phyloP scores from a whole-genome alignment of 2,888 invertebrate genomes.

The Oscheius myriophilus region DNA sequence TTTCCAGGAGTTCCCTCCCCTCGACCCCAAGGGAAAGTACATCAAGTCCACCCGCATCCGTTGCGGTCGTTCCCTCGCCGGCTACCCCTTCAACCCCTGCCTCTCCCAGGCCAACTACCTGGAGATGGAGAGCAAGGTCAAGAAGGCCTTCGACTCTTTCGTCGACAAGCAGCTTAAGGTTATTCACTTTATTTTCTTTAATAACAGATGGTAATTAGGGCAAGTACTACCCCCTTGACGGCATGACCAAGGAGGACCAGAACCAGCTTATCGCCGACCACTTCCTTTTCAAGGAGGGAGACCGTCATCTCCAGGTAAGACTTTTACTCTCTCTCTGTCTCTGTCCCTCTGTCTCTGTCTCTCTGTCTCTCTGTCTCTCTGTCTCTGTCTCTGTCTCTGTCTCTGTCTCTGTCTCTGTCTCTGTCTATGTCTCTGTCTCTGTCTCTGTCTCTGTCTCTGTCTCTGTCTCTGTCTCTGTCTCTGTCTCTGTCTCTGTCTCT shows the following conservation, averaged over 20 bases:
- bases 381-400: no score
- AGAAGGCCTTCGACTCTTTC: constrained; percentile 60
- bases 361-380: no score
- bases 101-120: constrained; percentile 53
- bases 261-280: constrained; percentile 92
- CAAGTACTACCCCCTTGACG: constrained; percentile 91
- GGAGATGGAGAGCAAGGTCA: constrained; percentile 59
- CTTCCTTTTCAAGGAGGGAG: constrained; percentile 94
- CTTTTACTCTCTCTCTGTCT: no score
- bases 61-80: constrained; percentile 51
- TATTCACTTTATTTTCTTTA: no score
- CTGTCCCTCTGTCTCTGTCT: no score
- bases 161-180: constrained; percentile 69
- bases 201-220: constrained; percentile 74
- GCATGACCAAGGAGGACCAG: constrained; percentile 72
- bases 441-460: no score
- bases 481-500: no score
- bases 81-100: constrained; percentile 66
- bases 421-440: no score
- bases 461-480: no score
- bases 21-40: constrained; percentile 86
- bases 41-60: constrained; percentile 94
- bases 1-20: constrained; percentile 81
- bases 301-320: constrained; percentile 40
- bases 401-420: no score